Conservation (phyloP, 1,140 invertebrate genomes). For the Diprion similis region DNA sequence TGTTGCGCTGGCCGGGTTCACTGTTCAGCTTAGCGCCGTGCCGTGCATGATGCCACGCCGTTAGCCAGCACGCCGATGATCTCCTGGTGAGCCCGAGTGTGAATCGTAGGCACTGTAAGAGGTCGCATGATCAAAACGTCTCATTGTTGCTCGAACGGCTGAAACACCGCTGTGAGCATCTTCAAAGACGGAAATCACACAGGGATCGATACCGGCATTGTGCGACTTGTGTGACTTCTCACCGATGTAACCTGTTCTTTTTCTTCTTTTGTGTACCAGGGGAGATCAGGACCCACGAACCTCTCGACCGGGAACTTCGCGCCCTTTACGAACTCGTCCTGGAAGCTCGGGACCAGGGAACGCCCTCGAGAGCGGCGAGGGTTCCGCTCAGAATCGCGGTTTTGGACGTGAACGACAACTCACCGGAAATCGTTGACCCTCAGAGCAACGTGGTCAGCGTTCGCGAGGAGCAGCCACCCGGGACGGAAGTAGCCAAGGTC, state of each 20-base stretch:
- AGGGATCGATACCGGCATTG: too few species aligned
- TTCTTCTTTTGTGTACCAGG: conserved; percentile 64
- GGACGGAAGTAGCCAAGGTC: conserved; percentile 84
- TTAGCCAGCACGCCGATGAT: neutral
- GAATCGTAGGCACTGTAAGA: neutral
- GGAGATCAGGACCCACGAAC: conserved; percentile 80
- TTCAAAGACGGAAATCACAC: too few species aligned
- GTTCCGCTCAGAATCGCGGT: conserved; percentile 78
- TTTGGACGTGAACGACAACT: conserved; percentile 90
- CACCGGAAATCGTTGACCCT: conserved; percentile 86
- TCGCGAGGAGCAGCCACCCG: conserved; percentile 85
- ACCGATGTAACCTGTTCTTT: too few species aligned
- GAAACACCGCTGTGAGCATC: too few species aligned
- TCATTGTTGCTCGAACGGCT: neutral
- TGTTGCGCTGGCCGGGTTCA: neutral
- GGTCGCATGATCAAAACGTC: neutral
- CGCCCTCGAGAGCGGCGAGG: conserved; percentile 74
- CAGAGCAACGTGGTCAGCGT: conserved; percentile 87
- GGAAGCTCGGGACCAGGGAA: conserved; percentile 86
- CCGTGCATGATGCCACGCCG: neutral
- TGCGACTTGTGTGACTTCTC: too few species aligned
- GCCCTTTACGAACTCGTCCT: conserved; percentile 81
- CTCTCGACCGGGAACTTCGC: conserved; percentile 84
- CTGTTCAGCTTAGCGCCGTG: neutral
- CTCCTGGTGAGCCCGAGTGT: conserved; percentile 2